Conservation (phyloP, 2,797 vertebrate genomes). For the Mormyrus hasselquistii region DNA sequence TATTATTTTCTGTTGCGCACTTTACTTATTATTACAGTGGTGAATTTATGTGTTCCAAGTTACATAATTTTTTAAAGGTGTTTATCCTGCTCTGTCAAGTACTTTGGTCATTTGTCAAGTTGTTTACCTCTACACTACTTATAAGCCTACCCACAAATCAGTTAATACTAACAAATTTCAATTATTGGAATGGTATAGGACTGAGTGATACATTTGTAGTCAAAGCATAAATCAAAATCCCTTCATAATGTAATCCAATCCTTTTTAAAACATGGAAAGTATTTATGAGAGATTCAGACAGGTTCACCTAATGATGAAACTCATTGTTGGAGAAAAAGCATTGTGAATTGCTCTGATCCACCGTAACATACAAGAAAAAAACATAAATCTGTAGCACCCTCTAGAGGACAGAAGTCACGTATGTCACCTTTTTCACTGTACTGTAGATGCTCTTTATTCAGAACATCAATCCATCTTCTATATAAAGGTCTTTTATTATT, state of each 20-base stretch:
- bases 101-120: neutral
- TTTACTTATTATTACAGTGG: neutral
- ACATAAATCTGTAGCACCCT: constrained; percentile 54
- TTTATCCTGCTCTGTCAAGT: neutral
- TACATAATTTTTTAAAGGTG: neutral
- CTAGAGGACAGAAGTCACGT: constrained; percentile 44
- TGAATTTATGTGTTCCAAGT: neutral
- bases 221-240: neutral
- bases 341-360: neutral
- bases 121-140: neutral
- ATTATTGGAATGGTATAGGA: neutral
- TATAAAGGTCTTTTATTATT: neutral
- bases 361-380: neutral
- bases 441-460: neutral
- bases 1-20: neutral
- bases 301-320: neutral
- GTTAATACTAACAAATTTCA: neutral
- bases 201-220: neutral
- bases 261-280: neutral
- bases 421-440: neutral
- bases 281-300: neutral
- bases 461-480: neutral
- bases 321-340: neutral
- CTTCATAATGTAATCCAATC: neutral
- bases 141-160: neutral